Evolutionary conservation across 1,140 invertebrate species (phyloP).

Genomic region (Colletes gigas): DNA sequence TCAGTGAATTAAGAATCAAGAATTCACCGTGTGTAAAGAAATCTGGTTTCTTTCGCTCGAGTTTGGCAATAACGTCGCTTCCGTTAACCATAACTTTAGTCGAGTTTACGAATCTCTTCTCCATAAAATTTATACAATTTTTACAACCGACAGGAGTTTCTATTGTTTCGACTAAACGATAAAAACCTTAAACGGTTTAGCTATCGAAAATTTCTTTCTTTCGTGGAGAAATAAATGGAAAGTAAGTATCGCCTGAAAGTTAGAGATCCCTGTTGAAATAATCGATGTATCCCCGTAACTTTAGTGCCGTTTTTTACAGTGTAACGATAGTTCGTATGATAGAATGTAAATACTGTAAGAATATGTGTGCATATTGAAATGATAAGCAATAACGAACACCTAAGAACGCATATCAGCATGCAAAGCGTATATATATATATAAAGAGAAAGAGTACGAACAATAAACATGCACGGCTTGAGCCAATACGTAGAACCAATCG

Average conservation of each 20-base stretch:
- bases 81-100: too few species aligned
- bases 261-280: background rate
- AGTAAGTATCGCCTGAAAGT: background rate
- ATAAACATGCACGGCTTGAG: constrained; percentile 29
- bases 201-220: too few species aligned
- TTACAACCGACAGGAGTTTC: too few species aligned
- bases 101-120: too few species aligned
- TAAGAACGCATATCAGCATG: constrained; percentile 65
- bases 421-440: constrained; percentile 58
- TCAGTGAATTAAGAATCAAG: too few species aligned
- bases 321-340: constrained; percentile 49
- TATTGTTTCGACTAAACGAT: too few species aligned
- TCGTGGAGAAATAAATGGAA: too few species aligned
- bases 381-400: constrained; percentile 32
- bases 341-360: constrained; percentile 22
- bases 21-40: too few species aligned
- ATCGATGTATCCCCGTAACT: background rate
- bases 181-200: too few species aligned
- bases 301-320: constrained; percentile 48
- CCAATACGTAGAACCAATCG: constrained; percentile 21
- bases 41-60: too few species aligned
- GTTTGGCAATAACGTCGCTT: too few species aligned
- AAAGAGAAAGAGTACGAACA: constrained; percentile 8
- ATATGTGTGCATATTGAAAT: constrained; percentile 26
- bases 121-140: too few species aligned